Evolutionary conservation across 2,113 vertebrate species (phyloP).

Genomic region (Chaetodon trifascialis): DNA sequence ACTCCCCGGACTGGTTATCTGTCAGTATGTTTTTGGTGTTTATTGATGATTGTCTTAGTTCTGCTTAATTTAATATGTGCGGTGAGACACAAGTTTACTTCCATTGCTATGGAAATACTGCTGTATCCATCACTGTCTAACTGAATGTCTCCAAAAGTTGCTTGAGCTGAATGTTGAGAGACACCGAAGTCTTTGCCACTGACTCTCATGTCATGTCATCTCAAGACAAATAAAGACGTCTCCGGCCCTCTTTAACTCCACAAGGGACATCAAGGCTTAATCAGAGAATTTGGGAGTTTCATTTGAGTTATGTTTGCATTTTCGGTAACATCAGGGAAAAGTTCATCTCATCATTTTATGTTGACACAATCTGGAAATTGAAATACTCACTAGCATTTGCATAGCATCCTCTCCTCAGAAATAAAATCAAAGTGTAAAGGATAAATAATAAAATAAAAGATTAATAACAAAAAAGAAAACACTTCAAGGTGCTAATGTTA

Average conservation of each 20-base stretch:
- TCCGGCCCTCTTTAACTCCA: no score
- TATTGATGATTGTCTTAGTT: conserved; percentile 48
- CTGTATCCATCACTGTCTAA: conserved; percentile 15
- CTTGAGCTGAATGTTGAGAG: conserved; percentile 15
- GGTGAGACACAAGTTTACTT: not conserved
- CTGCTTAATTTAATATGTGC: conserved; percentile 48
- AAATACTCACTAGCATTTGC: not conserved
- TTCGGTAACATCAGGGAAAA: not conserved
- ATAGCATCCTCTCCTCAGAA: not conserved
- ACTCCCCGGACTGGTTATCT: conserved; percentile 30
- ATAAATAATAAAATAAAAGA: no score
- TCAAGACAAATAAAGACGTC: not conserved
- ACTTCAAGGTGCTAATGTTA: not conserved
- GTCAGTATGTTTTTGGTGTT: conserved; percentile 49
- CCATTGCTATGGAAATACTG: conserved; percentile 2
- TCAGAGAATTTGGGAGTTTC: not conserved
- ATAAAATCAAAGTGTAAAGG: not conserved
- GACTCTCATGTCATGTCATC: conserved; percentile 20
- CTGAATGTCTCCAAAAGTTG: conserved; percentile 18
- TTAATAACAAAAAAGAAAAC: not conserved
- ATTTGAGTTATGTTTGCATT: conserved; percentile 11
- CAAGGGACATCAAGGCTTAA: not conserved
- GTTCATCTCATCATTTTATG: not conserved
- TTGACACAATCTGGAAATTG: not conserved
- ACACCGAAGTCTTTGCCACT: conserved; percentile 16